Evolutionary conservation across 2,797 vertebrate genomes (phyloP), one percentile per base, ranked within the genome.

Genomic region (Sebastes baramenuke): DNA sequence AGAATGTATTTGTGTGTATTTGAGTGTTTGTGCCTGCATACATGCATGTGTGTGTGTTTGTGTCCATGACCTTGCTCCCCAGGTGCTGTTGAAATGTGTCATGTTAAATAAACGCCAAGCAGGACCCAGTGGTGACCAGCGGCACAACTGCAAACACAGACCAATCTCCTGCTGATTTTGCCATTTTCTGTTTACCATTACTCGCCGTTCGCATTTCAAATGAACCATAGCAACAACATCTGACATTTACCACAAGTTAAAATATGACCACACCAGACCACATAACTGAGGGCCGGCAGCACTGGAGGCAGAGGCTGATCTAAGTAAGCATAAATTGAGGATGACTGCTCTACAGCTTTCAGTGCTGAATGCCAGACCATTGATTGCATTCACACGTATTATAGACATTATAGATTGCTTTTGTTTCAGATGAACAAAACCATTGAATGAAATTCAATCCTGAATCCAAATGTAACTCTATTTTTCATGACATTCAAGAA

Each of bases 241-340:
- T 91, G 89, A 91, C 89, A 93, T 89, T 90, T 90, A 90, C 65
- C 81, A 83, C 87, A 90, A 89, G 83, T 90, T 90, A 75, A 89
- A 91, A 88, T 87, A 79, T 79, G 88, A 87, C 58, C 81, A 85
- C 79, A 86, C 60, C 49, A 80, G 81, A 71, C 66, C 75, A 87
- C 64, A 87, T 80, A 80, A 86, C 71, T 79, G 82, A 82, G 52
- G 56, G 74, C 71, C 72, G 61, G 65, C 30, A 80, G 59, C 69
- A 66, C 75, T 46, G 38, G 65, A 78, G 82, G 82, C 72, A 79
- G 60, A 65, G 27, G 66, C 67, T 80, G 82, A 90, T 87, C 65
- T 67, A 79, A 87, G 81, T 64, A 72, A 83, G 72, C 73, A 85
- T 54, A 69, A 85, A 84, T 65, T 46, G 62, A 83, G 61, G 60